These are phyloP conservation scores for Thalassaphorura encarpata DNA, from an alignment of 1,140 invertebrate species.

Conservation along the genomic window DNA sequence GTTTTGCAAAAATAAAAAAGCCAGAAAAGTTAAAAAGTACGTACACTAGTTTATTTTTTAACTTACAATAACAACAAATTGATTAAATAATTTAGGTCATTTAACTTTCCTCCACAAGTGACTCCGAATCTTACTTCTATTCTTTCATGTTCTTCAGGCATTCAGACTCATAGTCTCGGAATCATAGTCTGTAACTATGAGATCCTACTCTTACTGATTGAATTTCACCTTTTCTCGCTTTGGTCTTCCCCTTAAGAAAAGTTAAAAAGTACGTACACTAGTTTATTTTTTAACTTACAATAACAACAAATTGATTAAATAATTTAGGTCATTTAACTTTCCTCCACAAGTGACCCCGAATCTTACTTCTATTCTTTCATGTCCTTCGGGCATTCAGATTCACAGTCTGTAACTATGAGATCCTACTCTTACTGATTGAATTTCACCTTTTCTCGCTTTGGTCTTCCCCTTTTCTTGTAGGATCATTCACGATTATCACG, in stretches of 20 bases:
- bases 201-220: not conserved
- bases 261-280: not conserved
- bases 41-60: not conserved
- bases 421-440: not conserved
- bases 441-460: not conserved
- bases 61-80: not conserved
- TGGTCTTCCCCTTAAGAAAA: not conserved
- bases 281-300: not conserved
- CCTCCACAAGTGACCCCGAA: not conserved
- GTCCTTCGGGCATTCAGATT: not conserved
- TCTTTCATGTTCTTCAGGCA: not conserved
- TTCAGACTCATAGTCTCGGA: not conserved
- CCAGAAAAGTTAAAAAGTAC: not conserved
- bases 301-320: not conserved
- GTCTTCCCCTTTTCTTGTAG: not conserved
- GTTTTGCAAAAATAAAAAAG: no score
- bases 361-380: not conserved
- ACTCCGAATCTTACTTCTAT: not conserved
- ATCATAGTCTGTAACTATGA: not conserved
- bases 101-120: not conserved
- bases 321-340: not conserved
- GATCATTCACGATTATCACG: not conserved
- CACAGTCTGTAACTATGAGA: not conserved
- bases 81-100: not conserved
- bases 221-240: not conserved